Evolutionary conservation across 2,113 vertebrate genomes (phyloP).

Genomic region (Alouatta palliata): DNA sequence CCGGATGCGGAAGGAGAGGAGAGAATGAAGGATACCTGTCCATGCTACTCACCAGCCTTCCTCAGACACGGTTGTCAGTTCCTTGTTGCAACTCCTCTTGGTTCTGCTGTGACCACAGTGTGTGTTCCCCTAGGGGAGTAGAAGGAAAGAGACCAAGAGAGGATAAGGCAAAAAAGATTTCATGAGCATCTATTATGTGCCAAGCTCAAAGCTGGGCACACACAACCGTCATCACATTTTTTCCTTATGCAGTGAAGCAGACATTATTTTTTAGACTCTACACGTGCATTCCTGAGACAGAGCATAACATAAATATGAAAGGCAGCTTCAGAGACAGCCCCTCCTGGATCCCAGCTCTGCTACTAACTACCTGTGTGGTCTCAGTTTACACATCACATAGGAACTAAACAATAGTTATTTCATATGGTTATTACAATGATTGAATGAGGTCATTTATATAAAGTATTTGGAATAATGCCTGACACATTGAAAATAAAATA

Average conservation of each 20-base stretch:
- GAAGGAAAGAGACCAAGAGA: not conserved
- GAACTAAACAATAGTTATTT: not conserved
- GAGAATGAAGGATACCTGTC: not conserved
- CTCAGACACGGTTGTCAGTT: not conserved
- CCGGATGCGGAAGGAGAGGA: not conserved
- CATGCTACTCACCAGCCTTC: not conserved
- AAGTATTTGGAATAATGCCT: not conserved
- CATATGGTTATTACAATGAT: not conserved
- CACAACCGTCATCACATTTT: not conserved
- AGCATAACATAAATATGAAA: rapidly evolving
- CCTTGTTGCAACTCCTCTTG: not conserved
- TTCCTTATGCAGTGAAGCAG: not conserved
- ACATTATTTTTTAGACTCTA: rapidly evolving
- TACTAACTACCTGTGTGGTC: not conserved
- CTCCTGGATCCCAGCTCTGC: not conserved
- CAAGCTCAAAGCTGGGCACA: not conserved
- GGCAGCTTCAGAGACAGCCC: no score
- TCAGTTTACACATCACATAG: not conserved
- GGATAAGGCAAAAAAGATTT: not conserved
- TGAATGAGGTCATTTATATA: not conserved
- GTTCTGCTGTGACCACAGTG: no score
- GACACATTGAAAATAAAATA: not conserved
- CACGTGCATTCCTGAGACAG: not conserved
- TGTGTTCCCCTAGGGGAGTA: no score
- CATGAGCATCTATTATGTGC: not conserved